Percentiles rank a stretch among this genome's conserved stretches.
Evolutionary conservation across 2,888 invertebrate genomes (phyloP).

Genomic region (Subacronicta megacephala): DNA sequence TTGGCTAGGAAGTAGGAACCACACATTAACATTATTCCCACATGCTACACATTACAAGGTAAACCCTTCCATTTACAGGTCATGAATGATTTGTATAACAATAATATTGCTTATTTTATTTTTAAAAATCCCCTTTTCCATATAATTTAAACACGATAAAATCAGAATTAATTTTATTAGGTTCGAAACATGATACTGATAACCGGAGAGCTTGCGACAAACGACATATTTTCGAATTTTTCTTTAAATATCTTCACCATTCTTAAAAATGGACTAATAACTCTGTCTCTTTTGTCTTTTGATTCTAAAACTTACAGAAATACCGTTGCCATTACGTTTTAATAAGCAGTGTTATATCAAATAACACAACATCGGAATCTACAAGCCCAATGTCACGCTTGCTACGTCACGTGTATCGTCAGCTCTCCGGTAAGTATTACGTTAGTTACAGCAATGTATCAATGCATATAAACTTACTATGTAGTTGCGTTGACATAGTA

Average conservation of each 20-base stretch:
- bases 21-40: not conserved
- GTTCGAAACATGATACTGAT: not conserved
- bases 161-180: not conserved
- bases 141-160: conserved; percentile 24
- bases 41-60: conserved; percentile 13
- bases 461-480: conserved; percentile 5
- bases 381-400: no score
- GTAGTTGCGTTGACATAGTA: not conserved
- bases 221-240: no score
- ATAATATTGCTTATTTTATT: conserved; percentile 13
- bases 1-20: not conserved
- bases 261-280: no score
- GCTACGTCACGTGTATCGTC: not conserved
- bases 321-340: no score
- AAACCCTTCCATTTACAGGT: not conserved
- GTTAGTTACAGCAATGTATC: conserved; percentile 17
- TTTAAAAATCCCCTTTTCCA: conserved; percentile 5
- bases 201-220: not conserved
- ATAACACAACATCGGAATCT: no score
- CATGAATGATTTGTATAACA: conserved; percentile 12
- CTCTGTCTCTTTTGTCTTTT: no score
- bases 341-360: not conserved
- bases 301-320: no score
- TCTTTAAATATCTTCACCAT: no score
- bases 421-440: not conserved